phyloP scores from a whole-genome alignment of 2,888 invertebrate species.

The Nycteola revayana region DNA sequence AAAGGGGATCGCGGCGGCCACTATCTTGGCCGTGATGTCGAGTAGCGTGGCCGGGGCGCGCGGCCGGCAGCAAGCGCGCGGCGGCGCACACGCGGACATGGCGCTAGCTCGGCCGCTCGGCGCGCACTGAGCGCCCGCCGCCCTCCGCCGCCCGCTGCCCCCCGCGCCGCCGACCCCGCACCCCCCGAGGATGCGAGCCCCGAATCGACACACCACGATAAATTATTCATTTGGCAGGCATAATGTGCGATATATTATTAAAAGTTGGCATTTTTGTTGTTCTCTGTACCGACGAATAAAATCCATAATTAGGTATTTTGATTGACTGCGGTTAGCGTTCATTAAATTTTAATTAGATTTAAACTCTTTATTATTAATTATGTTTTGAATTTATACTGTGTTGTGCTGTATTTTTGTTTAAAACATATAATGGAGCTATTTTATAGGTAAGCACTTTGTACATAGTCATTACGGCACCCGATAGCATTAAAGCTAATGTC shows the following conservation, averaged over 20 bases:
- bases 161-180: constrained; percentile 34
- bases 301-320: constrained; percentile 46
- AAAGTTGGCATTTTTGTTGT: constrained; percentile 78
- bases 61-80: constrained; percentile 79
- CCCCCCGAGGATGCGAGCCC: constrained; percentile 68
- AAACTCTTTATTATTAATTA: constrained; percentile 6
- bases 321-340: constrained; percentile 38
- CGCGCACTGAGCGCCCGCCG: constrained; percentile 68
- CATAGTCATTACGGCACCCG: constrained; percentile 3
- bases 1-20: constrained; percentile 92
- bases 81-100: constrained; percentile 78
- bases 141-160: constrained; percentile 40
- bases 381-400: too few relatives aligned
- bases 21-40: constrained; percentile 91
- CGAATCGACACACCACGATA: constrained; percentile 76
- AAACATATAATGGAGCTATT: neutral
- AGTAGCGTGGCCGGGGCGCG: constrained; percentile 88
- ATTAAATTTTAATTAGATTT: constrained; percentile 21
- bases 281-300: constrained; percentile 50
- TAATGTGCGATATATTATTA: constrained; percentile 81
- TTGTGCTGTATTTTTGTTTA: constrained; percentile 2
- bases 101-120: constrained; percentile 79
- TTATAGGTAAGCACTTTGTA: constrained; percentile 2
- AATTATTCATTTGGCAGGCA: constrained; percentile 80
- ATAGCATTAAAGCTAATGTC: constrained; percentile 15